phyloP scores from a whole-genome alignment of 2,888 invertebrate species.

The Thymelicus acteon region DNA sequence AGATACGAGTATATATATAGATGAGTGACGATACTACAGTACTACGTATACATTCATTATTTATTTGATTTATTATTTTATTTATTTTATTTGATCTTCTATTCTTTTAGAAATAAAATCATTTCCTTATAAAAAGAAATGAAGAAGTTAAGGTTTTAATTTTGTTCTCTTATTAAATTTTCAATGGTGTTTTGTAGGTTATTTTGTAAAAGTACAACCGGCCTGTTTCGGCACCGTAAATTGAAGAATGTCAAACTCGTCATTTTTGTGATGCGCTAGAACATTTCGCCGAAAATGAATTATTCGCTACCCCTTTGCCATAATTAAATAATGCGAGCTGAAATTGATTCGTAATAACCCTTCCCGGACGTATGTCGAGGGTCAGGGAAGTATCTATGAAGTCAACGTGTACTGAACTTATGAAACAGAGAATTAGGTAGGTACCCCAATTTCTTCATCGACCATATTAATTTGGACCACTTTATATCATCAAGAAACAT shows the following conservation, averaged over 20 bases:
- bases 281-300: constrained; percentile 71
- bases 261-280: constrained; percentile 49
- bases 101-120: no score
- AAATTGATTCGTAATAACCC: constrained; percentile 62
- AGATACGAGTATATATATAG: neutral
- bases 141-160: neutral
- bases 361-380: constrained; percentile 45
- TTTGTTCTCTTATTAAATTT: neutral
- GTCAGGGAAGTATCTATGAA: constrained; percentile 9
- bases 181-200: neutral
- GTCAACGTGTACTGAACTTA: neutral
- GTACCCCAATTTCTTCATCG: no score
- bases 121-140: no score
- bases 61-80: no score
- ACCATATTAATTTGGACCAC: no score
- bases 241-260: constrained; percentile 9
- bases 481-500: no score
- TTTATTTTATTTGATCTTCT: no score
- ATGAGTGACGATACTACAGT: no score
- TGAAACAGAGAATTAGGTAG: neutral
- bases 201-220: neutral
- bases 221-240: constrained; percentile 2
- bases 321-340: constrained; percentile 64
- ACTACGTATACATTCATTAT: no score
- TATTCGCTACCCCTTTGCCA: constrained; percentile 65